Evolutionary conservation across 1,140 invertebrate genomes (phyloP).

Genomic region (Lasioglossum albipes): DNA sequence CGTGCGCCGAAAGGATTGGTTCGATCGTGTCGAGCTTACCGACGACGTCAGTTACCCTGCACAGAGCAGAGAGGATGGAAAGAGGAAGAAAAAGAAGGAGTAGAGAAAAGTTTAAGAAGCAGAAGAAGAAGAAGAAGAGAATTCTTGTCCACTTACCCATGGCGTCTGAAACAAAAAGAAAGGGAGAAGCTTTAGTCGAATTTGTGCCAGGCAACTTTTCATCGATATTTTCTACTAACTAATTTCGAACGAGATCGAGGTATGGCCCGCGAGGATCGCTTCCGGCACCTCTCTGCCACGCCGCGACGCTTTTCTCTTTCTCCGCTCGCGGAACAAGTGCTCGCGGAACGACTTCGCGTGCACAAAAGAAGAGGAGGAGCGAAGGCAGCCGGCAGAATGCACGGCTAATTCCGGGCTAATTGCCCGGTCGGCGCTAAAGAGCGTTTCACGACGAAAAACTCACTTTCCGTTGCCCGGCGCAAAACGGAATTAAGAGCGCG

Average conservation of each 20-base stretch:
- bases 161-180: conserved; percentile 78
- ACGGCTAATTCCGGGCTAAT: conserved; percentile 61
- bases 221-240: conserved; percentile 3
- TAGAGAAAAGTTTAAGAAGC: background rate
- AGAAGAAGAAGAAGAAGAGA: conserved; percentile 10
- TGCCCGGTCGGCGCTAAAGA: conserved; percentile 56
- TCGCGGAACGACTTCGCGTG: conserved; percentile 39
- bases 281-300: conserved; percentile 4
- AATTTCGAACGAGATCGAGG: background rate
- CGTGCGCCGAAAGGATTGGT: conserved; percentile 6
- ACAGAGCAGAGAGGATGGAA: background rate
- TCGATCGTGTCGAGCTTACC: conserved; percentile 50
- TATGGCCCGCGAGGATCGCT: background rate
- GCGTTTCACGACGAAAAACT: conserved; percentile 54
- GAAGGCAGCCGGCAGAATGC: conserved; percentile 20
- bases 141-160: conserved; percentile 76
- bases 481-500: conserved; percentile 50
- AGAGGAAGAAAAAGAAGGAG: background rate
- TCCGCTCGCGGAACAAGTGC: background rate
- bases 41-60: conserved; percentile 1
- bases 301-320: conserved; percentile 9
- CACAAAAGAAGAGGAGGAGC: background rate
- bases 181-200: conserved; percentile 47
- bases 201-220: background rate
- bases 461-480: conserved; percentile 39